These are phyloP conservation scores for Acyrthosiphon pisum DNA, from an alignment of 1,140 invertebrate genomes.

Conservation along the genomic window DNA sequence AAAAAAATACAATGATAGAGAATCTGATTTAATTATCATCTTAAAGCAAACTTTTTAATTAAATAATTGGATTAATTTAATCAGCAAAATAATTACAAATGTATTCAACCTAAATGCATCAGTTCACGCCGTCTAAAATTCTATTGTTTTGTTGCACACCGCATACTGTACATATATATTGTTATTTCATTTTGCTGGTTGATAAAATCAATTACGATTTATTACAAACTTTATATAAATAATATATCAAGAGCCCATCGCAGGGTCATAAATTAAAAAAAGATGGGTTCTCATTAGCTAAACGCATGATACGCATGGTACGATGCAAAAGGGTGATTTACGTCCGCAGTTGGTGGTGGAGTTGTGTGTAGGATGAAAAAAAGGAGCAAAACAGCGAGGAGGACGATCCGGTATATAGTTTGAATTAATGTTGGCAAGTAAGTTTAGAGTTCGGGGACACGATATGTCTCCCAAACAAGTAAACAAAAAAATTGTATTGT, in stretches of 20 bases:
- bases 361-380: not conserved
- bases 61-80: too few relatives aligned
- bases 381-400: not conserved
- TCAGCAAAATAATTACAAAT: too few relatives aligned
- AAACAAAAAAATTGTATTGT: constrained; percentile 20
- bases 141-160: not conserved
- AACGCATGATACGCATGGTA: not conserved
- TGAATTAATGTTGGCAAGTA: constrained; percentile 34
- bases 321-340: constrained; percentile 7
- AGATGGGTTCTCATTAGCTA: constrained; percentile 35
- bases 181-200: not conserved
- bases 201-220: constrained; percentile 27
- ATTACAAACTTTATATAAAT: not conserved
- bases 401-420: constrained; percentile 8
- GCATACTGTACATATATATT: not conserved
- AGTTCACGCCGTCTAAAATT: not conserved
- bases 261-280: constrained; percentile 13
- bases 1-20: too few relatives aligned
- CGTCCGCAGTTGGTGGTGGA: not conserved
- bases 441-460: not conserved
- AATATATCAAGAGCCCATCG: not conserved
- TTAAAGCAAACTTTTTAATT: too few relatives aligned
- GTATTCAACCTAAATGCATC: not conserved
- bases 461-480: not conserved
- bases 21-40: too few relatives aligned